A percentile compares a stretch with the other conserved stretches of the same genome.
phyloP scores from a whole-genome alignment of 1,140 invertebrate genomes.

The Drosophila navojoa region DNA sequence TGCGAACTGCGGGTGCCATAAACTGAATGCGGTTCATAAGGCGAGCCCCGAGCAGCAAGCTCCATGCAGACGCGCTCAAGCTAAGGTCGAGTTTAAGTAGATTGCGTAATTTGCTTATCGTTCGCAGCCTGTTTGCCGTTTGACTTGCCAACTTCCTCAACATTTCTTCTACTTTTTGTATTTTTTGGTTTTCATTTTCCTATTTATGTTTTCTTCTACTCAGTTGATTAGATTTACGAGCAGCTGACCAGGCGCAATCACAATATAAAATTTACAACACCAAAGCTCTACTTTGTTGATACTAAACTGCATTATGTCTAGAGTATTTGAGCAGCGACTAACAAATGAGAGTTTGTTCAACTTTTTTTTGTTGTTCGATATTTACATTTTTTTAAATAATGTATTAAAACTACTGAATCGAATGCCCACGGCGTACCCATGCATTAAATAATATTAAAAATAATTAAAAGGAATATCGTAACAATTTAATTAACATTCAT shows the following conservation, averaged over 20 bases:
- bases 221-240: constrained; percentile 32
- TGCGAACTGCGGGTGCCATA: constrained; percentile 54
- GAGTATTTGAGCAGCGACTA: no score
- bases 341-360: neutral
- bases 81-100: constrained; percentile 39
- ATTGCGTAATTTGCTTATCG: constrained; percentile 67
- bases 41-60: constrained; percentile 3
- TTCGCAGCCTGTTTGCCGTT: constrained; percentile 59
- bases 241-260: neutral
- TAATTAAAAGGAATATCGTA: neutral
- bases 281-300: neutral
- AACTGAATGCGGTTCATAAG: constrained; percentile 57
- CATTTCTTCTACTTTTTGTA: neutral
- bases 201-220: constrained; percentile 3
- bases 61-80: neutral
- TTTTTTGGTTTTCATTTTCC: neutral
- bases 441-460: constrained; percentile 5
- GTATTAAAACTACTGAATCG: constrained; percentile 1
- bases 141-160: constrained; percentile 25
- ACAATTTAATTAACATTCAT: constrained; percentile 38
- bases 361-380: neutral
- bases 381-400: neutral
- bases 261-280: neutral
- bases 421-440: neutral
- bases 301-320: neutral